Base-by-base conservation (phyloP, 1,140 invertebrate species). In the Odontomachus brunneus region DNA sequence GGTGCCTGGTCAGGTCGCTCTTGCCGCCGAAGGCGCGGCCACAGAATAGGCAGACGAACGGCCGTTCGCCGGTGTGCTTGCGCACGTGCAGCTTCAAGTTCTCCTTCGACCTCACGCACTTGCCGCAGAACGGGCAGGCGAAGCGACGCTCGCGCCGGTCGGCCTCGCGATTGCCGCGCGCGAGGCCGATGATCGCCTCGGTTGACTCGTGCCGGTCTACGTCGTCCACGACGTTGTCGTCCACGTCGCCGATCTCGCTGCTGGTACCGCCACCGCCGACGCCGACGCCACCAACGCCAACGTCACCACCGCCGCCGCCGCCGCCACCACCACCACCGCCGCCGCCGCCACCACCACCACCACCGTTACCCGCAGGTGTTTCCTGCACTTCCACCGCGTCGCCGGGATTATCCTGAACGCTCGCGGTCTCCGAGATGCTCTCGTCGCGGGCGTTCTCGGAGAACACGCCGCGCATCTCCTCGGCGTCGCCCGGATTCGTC, bases 21-120 rank as follows among this genome's bases (percentile, higher is more conserved):
- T 98, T 97, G 7, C 97, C 97, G 3, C 97, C 97, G 89, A 98
- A 98, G 0, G 97, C 97, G 7, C 97, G 95, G 0, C 97, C 97
- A 91, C 97, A 98, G 90, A 98, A 98, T 48, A 97, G 94, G 90
- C 97, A 98, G 60, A 97, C 97, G 91, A 98, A 98, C 2, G 97
- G 97, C 22, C 97, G 94, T 91, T 98, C 97, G 0, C 97, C 97
- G 0, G 97, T 98, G 91, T 98, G 98, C 89, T 98, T 98, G 29
- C 97, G 95, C 3, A 98, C 97, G 92, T 98, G 98, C 63, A 98
- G 93, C 92, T 98, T 98, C 19, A 98, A 94, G 91, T 98, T 98
- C 93, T 98, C 97, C 91, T 98, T 97, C 9, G 97, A 97, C 26
- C 97, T 95, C 4, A 98, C 97, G 89, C 97, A 97, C 91, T 98